Conservation (phyloP, 2,113 vertebrate genomes). For the Cisticola juncidis region DNA sequence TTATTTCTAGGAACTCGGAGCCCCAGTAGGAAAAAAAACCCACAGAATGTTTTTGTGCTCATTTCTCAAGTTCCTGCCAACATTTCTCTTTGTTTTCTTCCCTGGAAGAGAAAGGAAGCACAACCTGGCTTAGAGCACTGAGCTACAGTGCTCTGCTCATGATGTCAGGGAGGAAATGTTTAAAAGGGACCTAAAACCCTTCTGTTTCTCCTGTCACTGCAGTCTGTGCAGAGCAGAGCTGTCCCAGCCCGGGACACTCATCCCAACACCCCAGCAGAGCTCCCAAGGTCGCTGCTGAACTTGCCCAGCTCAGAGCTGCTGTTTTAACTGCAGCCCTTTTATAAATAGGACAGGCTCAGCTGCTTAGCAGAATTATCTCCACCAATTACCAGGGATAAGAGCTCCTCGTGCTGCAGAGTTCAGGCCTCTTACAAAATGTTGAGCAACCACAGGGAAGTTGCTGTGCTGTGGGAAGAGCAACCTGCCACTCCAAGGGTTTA, state of each 20-base stretch:
- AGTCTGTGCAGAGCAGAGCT: background rate
- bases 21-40: background rate
- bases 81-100: background rate
- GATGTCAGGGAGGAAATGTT: background rate
- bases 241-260: background rate
- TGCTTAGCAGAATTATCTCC: constrained; percentile 35
- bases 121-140: background rate
- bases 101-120: background rate
- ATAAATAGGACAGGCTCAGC: constrained; percentile 60
- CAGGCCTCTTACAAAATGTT: background rate
- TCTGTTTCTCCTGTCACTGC: background rate
- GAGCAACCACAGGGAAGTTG: background rate
- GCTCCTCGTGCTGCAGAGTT: background rate
- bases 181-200: background rate
- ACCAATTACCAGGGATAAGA: constrained; percentile 40
- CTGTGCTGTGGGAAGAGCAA: background rate
- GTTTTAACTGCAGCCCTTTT: background rate
- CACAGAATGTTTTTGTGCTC: background rate
- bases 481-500: background rate
- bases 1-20: background rate
- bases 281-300: constrained; percentile 17
- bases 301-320: constrained; percentile 3
- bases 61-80: background rate
- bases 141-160: rapidly evolving
- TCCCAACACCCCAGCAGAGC: background rate